Conservation (phyloP, 2,113 vertebrate genomes). For the Chascanopsetta lugubris region DNA sequence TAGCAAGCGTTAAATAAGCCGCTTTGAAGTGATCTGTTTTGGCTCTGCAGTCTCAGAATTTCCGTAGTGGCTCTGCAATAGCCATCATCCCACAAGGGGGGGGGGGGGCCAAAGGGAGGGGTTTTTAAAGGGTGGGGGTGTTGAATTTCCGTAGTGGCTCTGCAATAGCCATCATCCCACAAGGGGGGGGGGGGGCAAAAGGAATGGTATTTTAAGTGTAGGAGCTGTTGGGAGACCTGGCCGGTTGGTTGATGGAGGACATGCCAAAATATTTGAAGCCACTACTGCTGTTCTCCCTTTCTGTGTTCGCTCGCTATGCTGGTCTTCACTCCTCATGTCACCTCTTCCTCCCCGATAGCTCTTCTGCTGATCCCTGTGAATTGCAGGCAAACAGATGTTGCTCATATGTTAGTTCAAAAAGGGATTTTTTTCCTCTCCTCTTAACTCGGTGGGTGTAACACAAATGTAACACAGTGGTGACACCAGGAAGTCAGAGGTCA, state of each 20-base stretch:
- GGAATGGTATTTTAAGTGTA: conserved; percentile 32
- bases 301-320: conserved; percentile 42
- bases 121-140: too few species aligned
- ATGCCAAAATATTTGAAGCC: conserved; percentile 60
- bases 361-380: conserved; percentile 24
- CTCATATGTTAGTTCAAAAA: conserved; percentile 63
- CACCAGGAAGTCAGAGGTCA: conserved; percentile 60
- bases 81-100: conserved; percentile 53
- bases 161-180: conserved; percentile 68
- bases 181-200: conserved; percentile 19
- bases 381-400: conserved; percentile 73
- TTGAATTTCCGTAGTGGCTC: conserved; percentile 84
- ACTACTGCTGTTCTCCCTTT: conserved; percentile 15
- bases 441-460: conserved; percentile 48
- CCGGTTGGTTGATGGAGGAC: conserved; percentile 56
- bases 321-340: conserved; percentile 59
- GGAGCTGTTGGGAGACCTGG: conserved; percentile 58
- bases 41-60: conserved; percentile 84
- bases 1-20: conserved; percentile 87
- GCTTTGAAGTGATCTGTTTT: conserved; percentile 89
- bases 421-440: conserved; percentile 12
- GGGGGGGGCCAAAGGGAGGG: conserved; percentile 13
- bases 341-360: conserved; percentile 40
- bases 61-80: conserved; percentile 81
- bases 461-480: conserved; percentile 52